Conservation (phyloP, 2,888 invertebrate species). For the Pristionchus fissidentatus region DNA sequence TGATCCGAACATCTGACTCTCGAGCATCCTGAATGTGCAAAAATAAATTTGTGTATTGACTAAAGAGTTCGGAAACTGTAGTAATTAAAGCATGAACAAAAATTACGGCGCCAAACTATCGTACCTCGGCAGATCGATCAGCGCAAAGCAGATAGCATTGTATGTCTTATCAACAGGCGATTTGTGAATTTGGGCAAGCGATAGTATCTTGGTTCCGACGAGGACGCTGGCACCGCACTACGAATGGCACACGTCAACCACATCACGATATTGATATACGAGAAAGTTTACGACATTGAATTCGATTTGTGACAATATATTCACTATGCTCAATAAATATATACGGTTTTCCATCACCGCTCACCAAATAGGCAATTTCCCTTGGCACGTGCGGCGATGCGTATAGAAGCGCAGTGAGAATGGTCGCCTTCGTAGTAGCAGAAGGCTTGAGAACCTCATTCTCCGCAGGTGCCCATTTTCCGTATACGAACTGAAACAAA, state of each 20-base stretch:
- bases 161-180: constrained; percentile 4
- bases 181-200: constrained; percentile 23
- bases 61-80: too few species aligned
- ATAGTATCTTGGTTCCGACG: constrained; percentile 36
- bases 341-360: not conserved
- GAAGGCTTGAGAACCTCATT: constrained; percentile 99
- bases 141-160: not conserved
- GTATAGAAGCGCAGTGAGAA: constrained; percentile 43
- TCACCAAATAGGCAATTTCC: constrained; percentile 25
- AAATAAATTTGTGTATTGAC: not conserved
- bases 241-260: constrained; percentile 1
- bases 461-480: constrained; percentile 96
- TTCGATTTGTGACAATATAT: not conserved
- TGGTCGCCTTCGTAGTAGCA: constrained; percentile 84
- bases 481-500: constrained; percentile 86
- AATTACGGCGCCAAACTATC: not conserved
- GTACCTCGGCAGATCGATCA: constrained; percentile 17
- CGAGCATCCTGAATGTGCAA: constrained; percentile 5
- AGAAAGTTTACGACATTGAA: not conserved
- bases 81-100: too few species aligned
- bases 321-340: not conserved
- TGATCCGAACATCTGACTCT: constrained; percentile 30
- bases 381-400: not conserved
- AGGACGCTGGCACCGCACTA: constrained; percentile 31
- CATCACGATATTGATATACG: not conserved